These are phyloP conservation scores for Momotus momota DNA, from an alignment of 2,797 vertebrate genomes.

Conservation along the genomic window DNA sequence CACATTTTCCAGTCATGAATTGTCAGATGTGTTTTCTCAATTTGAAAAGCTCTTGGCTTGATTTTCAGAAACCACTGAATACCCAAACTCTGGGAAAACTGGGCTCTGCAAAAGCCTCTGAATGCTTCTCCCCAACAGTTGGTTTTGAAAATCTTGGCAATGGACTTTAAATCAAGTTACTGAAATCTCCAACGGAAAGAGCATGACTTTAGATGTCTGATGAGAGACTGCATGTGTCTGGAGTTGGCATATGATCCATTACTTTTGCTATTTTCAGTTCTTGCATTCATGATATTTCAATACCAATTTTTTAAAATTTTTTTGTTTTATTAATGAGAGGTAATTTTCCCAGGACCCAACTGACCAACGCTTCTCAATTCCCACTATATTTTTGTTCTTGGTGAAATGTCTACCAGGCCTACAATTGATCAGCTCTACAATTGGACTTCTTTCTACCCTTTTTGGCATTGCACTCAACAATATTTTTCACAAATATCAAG, in stretches of 20 bases:
- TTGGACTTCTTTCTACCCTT: background rate
- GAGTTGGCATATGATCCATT: background rate
- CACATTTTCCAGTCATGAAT: conserved; percentile 56
- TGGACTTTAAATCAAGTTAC: background rate
- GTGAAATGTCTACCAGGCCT: background rate
- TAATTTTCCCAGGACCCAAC: background rate
- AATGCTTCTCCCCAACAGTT: background rate
- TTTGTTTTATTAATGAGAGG: background rate
- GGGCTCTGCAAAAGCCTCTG: background rate
- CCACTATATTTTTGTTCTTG: background rate
- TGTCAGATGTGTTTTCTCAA: conserved; percentile 56
- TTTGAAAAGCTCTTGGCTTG: conserved; percentile 5
- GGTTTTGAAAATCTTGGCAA: conserved; percentile 28
- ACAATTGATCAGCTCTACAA: background rate
- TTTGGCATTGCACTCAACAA: background rate
- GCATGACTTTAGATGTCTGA: background rate
- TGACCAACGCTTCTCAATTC: background rate
- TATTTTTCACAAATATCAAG: background rate
- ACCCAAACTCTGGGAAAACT: background rate
- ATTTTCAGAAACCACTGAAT: conserved; percentile 28
- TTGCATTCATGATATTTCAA: background rate
- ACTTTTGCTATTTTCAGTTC: background rate
- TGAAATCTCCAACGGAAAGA: conserved; percentile 32
- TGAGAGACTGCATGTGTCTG: background rate
- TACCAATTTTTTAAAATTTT: background rate